phyloP scores from a whole-genome alignment of 2,888 invertebrate genomes.

The Tipula lateralis region DNA sequence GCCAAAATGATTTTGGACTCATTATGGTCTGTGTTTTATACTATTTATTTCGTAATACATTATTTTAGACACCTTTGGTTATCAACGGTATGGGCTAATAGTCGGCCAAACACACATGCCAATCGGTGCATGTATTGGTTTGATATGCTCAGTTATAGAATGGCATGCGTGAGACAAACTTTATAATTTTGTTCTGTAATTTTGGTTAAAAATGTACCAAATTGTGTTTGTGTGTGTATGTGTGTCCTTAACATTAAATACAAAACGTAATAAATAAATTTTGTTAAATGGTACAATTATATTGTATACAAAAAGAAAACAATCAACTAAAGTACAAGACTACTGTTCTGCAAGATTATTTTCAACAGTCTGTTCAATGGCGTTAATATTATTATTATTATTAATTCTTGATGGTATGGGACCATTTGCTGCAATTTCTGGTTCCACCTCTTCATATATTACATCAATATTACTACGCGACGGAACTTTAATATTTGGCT shows the following conservation, averaged over 20 bases:
- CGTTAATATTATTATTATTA: neutral
- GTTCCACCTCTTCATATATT: conserved; percentile 47
- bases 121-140: too few species aligned
- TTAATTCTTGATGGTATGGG: neutral
- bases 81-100: too few species aligned
- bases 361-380: neutral
- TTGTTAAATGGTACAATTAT: neutral
- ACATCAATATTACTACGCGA: conserved; percentile 44
- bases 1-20: neutral
- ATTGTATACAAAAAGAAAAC: neutral
- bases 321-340: neutral
- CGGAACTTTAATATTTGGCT: conserved; percentile 38
- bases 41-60: neutral
- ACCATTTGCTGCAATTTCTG: neutral
- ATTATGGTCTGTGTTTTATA: neutral
- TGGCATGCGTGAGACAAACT: too few species aligned
- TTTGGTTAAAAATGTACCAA: too few species aligned
- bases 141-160: too few species aligned
- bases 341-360: neutral
- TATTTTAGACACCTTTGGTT: neutral
- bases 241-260: neutral
- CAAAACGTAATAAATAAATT: neutral
- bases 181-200: too few species aligned
- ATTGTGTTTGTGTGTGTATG: too few species aligned
- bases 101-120: too few species aligned